phyloP scores from a whole-genome alignment of 2,797 vertebrate species.

The Nasua narica region DNA sequence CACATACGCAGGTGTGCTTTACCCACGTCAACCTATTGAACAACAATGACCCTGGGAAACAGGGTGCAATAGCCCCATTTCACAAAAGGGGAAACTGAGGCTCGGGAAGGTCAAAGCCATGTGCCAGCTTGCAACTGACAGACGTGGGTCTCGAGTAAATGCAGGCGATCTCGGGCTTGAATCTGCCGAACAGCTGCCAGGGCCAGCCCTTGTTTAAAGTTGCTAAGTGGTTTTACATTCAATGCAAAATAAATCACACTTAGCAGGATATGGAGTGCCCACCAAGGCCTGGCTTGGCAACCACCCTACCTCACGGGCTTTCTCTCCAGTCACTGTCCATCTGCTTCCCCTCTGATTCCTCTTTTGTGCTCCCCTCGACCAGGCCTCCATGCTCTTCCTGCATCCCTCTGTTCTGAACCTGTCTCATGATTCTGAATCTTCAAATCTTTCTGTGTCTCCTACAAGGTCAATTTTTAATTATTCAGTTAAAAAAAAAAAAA shows the following conservation, averaged over 20 bases:
- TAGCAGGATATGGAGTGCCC: neutral
- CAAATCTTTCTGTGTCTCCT: neutral
- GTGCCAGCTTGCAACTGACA: neutral
- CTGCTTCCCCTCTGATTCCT: neutral
- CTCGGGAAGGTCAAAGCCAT: neutral
- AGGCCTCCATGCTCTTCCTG: neutral
- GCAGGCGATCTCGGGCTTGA: neutral
- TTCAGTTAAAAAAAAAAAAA: neutral
- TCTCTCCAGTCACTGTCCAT: too few relatives aligned
- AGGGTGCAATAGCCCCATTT: neutral
- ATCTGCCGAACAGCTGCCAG: neutral
- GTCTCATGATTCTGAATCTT: neutral
- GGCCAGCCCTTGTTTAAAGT: neutral
- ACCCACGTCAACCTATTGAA: neutral
- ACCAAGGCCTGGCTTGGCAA: neutral
- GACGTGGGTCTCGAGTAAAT: neutral
- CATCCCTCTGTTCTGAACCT: neutral
- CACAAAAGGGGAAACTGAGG: neutral
- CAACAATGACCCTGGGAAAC: neutral
- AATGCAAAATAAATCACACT: neutral
- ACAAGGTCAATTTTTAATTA: neutral
- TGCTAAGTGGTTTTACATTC: neutral
- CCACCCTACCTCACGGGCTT: neutral
- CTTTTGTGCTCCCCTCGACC: neutral
- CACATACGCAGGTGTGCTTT: fast-evolving